Percentiles rank a stretch among this genome's conserved stretches.
phyloP scores from a whole-genome alignment of 2,888 invertebrate species.

The Gibbula magus region DNA sequence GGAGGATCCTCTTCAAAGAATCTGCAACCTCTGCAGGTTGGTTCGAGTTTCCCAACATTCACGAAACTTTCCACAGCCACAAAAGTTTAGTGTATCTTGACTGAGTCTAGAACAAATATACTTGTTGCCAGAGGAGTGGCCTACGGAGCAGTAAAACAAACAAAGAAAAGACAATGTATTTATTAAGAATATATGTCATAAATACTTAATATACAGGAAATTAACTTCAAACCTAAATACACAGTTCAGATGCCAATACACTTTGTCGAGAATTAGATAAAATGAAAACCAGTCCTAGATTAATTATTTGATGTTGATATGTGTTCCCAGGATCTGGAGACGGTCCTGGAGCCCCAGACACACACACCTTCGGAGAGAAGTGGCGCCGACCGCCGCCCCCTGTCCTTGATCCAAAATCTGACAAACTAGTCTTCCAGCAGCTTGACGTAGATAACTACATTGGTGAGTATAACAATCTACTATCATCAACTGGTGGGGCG shows the following conservation, averaged over 20 bases:
- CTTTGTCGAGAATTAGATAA: not conserved
- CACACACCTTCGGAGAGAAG: slow-evolving; percentile 51
- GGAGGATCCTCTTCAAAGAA: too few relatives aligned
- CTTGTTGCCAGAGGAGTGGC: too few relatives aligned
- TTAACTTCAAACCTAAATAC: not conserved
- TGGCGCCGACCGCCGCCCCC: slow-evolving; percentile 86
- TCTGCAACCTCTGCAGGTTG: too few relatives aligned
- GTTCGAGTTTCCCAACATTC: too few relatives aligned
- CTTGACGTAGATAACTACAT: slow-evolving; percentile 94
- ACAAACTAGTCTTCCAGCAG: slow-evolving; percentile 91
- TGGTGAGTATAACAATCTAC: slow-evolving; percentile 74
- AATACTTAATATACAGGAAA: too few relatives aligned
- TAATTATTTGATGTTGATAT: not conserved
- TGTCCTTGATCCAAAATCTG: slow-evolving; percentile 81
- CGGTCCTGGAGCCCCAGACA: slow-evolving; percentile 65
- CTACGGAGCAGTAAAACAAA: too few relatives aligned
- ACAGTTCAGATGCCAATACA: not conserved
- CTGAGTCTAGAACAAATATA: too few relatives aligned
- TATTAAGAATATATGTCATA: too few relatives aligned
- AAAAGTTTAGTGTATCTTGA: too few relatives aligned
- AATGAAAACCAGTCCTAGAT: not conserved
- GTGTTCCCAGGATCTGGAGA: slow-evolving; percentile 43
- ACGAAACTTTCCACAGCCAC: too few relatives aligned
- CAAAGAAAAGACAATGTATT: too few relatives aligned
- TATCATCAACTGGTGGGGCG: too few relatives aligned